phyloP scores from a whole-genome alignment of 1,140 invertebrate species.

The Brachionus calyciflorus region DNA sequence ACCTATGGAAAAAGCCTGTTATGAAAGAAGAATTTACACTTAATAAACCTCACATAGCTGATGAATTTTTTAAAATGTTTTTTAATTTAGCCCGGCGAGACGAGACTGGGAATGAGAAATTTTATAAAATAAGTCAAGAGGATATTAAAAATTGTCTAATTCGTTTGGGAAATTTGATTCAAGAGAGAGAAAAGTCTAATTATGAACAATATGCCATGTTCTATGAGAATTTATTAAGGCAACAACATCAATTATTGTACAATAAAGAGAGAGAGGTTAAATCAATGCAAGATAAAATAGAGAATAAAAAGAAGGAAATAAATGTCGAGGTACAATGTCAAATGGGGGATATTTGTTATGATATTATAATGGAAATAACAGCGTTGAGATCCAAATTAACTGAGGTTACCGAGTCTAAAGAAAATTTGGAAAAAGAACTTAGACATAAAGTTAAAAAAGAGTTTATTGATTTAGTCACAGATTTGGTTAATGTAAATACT shows the following conservation, averaged over 20 bases:
- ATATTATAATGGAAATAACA: slow-evolving; percentile 58
- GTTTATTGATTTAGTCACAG: slow-evolving; percentile 57
- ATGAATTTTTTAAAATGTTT: slow-evolving; percentile 54
- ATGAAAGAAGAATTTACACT: slow-evolving; percentile 60
- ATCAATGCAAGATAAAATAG: slow-evolving; percentile 53
- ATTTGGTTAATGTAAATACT: slow-evolving; percentile 53
- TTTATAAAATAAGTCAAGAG: slow-evolving; percentile 50
- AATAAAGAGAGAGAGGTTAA: slow-evolving; percentile 54
- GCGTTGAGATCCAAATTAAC: slow-evolving; percentile 56
- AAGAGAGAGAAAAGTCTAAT: slow-evolving; percentile 55
- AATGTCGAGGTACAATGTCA: slow-evolving; percentile 58
- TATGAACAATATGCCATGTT: slow-evolving; percentile 60
- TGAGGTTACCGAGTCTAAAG: slow-evolving; percentile 55
- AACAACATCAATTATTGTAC: slow-evolving; percentile 57
- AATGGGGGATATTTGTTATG: slow-evolving; percentile 55
- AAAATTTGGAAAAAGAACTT: slow-evolving; percentile 55
- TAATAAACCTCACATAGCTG: slow-evolving; percentile 55
- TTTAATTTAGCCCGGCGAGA: slow-evolving; percentile 51
- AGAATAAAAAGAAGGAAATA: slow-evolving; percentile 50
- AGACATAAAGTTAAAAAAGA: slow-evolving; percentile 55
- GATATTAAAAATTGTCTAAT: slow-evolving; percentile 54
- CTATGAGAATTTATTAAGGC: slow-evolving; percentile 58
- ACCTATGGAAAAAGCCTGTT: slow-evolving; percentile 60
- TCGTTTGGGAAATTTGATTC: slow-evolving; percentile 52
- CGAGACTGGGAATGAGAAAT: slow-evolving; percentile 48